phyloP scores from a whole-genome alignment of 2,113 vertebrate species.

The Podiceps cristatus region DNA sequence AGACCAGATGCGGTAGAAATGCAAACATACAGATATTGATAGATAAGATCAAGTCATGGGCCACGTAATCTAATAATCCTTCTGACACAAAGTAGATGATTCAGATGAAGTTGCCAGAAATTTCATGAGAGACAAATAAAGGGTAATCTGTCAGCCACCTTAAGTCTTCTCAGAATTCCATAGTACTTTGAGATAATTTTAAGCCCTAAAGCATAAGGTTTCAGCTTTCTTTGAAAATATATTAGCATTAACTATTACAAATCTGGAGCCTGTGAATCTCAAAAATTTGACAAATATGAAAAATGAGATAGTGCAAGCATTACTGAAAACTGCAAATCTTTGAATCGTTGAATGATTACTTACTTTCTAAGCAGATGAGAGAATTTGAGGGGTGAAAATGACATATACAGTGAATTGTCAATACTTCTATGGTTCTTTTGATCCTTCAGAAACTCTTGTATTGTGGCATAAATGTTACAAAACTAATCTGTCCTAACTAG shows the following conservation, averaged over 20 bases:
- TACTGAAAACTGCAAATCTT: not conserved
- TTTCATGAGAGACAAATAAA: not conserved
- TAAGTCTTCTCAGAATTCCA: constrained; percentile 2
- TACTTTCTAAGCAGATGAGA: not conserved
- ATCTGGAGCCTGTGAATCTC: not conserved
- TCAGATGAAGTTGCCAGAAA: not conserved
- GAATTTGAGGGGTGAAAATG: not conserved
- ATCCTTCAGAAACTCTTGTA: not conserved
- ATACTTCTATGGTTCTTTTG: not conserved
- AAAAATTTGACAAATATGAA: not conserved
- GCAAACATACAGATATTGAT: not conserved
- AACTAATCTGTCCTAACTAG: not conserved
- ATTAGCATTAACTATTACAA: not conserved
- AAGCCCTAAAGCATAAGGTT: not conserved
- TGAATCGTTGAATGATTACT: not conserved
- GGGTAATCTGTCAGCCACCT: not conserved
- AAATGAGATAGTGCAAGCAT: not conserved
- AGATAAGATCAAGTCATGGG: not conserved
- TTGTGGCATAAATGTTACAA: not conserved
- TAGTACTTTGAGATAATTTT: not conserved
- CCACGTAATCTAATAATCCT: not conserved
- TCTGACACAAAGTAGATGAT: not conserved
- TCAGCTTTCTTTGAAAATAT: constrained; percentile 44
- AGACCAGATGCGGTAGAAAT: not conserved
- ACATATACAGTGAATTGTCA: not conserved